Conservation (phyloP, 2,797 vertebrate species). For the Crax fasciolata region DNA sequence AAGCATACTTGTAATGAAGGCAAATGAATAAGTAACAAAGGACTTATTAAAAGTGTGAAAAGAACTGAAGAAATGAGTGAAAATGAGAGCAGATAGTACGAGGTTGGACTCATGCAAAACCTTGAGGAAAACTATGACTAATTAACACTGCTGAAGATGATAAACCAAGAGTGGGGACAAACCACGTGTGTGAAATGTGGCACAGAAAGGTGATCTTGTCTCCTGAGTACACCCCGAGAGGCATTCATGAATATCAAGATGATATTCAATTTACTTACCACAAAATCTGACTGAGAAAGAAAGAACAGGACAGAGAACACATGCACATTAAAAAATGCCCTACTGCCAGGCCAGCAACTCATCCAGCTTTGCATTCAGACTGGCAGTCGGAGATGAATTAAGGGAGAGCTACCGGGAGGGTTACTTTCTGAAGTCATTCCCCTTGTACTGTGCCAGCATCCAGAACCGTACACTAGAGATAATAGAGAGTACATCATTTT, state of each 20-base stretch:
- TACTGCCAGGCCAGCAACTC: background rate
- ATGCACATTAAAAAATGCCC: background rate
- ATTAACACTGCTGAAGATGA: slow-evolving; percentile 23
- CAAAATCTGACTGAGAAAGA: background rate
- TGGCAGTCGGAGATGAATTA: background rate
- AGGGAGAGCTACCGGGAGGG: background rate
- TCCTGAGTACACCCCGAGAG: background rate
- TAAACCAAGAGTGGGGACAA: background rate
- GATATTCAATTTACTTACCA: background rate
- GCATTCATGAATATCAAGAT: background rate
- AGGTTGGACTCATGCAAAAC: background rate
- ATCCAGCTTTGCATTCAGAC: background rate
- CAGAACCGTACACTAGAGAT: background rate
- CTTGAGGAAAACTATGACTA: background rate
- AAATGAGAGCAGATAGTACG: background rate
- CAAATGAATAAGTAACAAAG: background rate
- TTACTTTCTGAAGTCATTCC: background rate
- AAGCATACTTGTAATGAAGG: background rate
- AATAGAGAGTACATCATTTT: background rate
- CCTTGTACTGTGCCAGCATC: background rate
- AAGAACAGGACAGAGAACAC: background rate
- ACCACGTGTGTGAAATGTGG: background rate
- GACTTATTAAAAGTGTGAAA: background rate
- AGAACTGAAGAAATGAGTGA: background rate
- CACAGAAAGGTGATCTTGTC: background rate